Evolutionary conservation across 2,797 vertebrate genomes (phyloP), one percentile per base, ranked within the genome.

Genomic region (Eospalax fontanierii): DNA sequence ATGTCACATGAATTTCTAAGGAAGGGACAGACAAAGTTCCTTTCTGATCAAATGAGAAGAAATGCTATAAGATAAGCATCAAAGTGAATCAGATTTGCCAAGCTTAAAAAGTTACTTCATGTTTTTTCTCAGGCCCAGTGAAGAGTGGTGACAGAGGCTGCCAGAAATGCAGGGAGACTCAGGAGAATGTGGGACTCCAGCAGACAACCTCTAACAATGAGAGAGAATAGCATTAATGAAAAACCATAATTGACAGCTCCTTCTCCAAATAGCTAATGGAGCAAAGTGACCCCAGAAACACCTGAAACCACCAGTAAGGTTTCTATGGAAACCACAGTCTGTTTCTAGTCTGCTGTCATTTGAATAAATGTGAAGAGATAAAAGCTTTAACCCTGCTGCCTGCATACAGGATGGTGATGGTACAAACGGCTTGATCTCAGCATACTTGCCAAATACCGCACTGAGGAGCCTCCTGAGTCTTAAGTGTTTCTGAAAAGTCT

Each of bases 291-390:
- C 33, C 0, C 1, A 84, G 83, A 94, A 96, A 87, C 86, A 96
- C 92, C 96, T 95, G 88, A 89, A 94, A 74, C 33, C n/a, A 9
- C 0, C 9, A 80, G 33, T 38, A 11, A n/a, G n/a, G 96, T 97
- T 97, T 97, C 96, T 66, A 96, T 95, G 95, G 96, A 87, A 97
- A 97, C 96, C 80, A 71, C 88, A 63, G 91, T 87, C 73, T 65
- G 24, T 59, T 92, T 94, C 90, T 79, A 11, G 82, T 84, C 90
- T 74, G 74, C 66, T 87, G 93, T 82, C 92, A 79, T 96, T 94
- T 96, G 96, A 92, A 78, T 85, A 35, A 87, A 92, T 40, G 80
- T 71, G 86, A 85, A 65, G 19, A 73, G 71, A 90, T 3, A 7
- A 59, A 35, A 11, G n/a, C 73, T 83, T 88, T 70, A 59, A 26